Base-by-base conservation (phyloP, 2,888 invertebrate species). In the Lagria hirta region DNA sequence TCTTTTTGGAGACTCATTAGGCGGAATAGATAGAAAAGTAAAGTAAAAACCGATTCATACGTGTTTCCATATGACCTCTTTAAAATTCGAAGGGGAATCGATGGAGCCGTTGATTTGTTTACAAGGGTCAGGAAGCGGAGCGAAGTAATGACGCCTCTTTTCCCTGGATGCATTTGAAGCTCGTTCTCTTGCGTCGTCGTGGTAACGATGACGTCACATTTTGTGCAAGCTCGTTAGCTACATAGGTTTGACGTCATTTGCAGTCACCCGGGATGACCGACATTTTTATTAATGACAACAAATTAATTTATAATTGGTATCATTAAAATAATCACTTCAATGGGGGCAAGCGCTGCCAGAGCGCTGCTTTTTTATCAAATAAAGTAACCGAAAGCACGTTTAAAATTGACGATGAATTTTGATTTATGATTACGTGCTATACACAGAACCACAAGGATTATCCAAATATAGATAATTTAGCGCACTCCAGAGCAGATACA, bases 21-120 rank as follows among this genome's bases (percentile, higher is more conserved):
- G 13, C 21, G 29, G 21, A 37, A 29, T 30, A n/a, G 22, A 29
- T 38, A 24, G 29, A 38, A 30, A 38, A 22, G 37, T 37, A 37
- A 30, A 38, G 30, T 22, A 22, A 29, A 30, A 30, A 30, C 38
- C 23, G n/a, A 38, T 29, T 23, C 36, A 36, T 36, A 18, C 36
- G 12, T 37, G 17, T 38, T 38, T 38, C 30, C 18, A 18, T 18
- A 18, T n/a, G 20, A 18, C 20, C 20, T 18, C 20, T 18, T n/a
- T 18, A 34, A 28, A 18, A 48, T 51, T 26, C 38, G 34, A 34
- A 49, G 14, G n/a, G 7, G 51, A 58, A 60, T 60, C 60, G 54
- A 57, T 57, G 51, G 51, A 54, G 53, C 51, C 55, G 54, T 55
- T 51, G 58, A 59, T 59, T 61, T 57, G 56, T 59, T 61, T 61